Evolutionary conservation across 2,113 vertebrate genomes (phyloP).

Genomic region (Galeopterus variegatus): DNA sequence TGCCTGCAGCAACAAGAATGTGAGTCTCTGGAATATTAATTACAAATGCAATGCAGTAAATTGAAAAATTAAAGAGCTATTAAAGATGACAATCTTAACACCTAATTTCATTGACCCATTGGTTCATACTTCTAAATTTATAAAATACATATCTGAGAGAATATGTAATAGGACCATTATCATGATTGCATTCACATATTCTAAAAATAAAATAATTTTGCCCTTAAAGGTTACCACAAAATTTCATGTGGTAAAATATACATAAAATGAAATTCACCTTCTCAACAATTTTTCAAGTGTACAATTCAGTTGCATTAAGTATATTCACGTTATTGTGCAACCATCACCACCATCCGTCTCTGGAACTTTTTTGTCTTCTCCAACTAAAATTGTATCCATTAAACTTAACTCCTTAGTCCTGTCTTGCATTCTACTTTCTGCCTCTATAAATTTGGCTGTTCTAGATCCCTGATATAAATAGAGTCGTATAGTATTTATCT

Average conservation of each 20-base stretch:
- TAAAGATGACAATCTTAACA: not conserved
- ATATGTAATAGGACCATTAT: not conserved
- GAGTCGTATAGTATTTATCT: not conserved
- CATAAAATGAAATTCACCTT: not conserved
- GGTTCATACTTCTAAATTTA: not conserved
- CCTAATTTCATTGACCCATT: not conserved
- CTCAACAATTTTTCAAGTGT: not conserved
- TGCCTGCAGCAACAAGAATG: not conserved
- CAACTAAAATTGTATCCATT: not conserved
- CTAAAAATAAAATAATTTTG: not conserved
- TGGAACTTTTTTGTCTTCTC: not conserved
- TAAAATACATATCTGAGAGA: not conserved
- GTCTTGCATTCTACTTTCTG: not conserved
- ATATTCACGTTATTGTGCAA: not conserved
- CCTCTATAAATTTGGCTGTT: not conserved
- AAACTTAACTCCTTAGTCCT: rapidly evolving
- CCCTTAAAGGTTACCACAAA: not conserved
- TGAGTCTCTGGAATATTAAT: conserved; percentile 1
- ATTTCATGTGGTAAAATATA: not conserved
- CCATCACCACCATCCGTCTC: not conserved
- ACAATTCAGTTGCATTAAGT: not conserved
- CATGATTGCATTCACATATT: not conserved
- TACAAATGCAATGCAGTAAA: not conserved
- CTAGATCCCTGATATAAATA: not conserved
- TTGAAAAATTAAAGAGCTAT: not conserved